Conservation (phyloP, 2,888 invertebrate species). For the Danaus chrysippus region DNA sequence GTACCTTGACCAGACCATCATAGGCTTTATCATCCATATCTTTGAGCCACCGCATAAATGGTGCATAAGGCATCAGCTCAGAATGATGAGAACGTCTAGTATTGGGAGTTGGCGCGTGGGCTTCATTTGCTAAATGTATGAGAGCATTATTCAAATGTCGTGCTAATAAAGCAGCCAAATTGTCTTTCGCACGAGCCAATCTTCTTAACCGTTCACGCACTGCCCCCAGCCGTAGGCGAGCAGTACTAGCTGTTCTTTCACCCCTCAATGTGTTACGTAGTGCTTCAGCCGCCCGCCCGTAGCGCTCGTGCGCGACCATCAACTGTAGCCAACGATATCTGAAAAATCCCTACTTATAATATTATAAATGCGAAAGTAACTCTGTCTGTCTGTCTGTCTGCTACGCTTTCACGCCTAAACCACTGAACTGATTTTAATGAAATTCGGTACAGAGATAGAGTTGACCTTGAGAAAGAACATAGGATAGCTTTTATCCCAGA, state of each 20-base stretch:
- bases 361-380: no score
- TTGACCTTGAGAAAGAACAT: no score
- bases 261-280: conserved; percentile 40
- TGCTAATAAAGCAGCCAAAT: conserved; percentile 84
- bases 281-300: conserved; percentile 40
- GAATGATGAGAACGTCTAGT: conserved; percentile 82
- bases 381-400: no score
- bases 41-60: conserved; percentile 95
- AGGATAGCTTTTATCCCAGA: no score
- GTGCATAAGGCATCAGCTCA: conserved; percentile 91
- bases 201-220: conserved; percentile 57
- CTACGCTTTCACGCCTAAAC: no score
- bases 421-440: no score
- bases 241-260: conserved; percentile 38
- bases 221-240: conserved; percentile 51
- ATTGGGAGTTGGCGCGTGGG: conserved; percentile 63
- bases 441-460: no score
- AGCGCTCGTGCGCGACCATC: conserved; percentile 58
- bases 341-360: no score
- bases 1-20: conserved; percentile 85
- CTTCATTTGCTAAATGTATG: conserved; percentile 90
- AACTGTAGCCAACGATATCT: conserved; percentile 46
- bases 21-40: conserved; percentile 91
- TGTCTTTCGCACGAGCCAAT: conserved; percentile 52
- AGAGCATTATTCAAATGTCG: conserved; percentile 96